Conservation (phyloP, 2,113 vertebrate species). For the Rattus rattus region DNA sequence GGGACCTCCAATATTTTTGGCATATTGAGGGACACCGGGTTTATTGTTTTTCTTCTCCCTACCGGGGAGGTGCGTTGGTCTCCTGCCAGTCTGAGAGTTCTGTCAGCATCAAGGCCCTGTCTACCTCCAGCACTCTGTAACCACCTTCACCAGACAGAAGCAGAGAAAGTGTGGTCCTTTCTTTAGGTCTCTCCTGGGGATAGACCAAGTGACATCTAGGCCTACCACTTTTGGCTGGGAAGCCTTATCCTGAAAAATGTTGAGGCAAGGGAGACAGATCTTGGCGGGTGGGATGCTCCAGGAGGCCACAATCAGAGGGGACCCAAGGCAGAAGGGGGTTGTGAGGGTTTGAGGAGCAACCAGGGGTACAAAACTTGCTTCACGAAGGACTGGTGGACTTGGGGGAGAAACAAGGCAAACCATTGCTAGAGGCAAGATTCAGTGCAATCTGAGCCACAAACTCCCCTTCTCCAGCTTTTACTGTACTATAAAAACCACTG, state of each 20-base stretch:
- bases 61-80: background rate
- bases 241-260: background rate
- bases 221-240: background rate
- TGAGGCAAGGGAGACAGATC: background rate
- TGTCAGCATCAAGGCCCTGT: background rate
- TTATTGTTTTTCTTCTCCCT: background rate
- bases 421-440: slow-evolving; percentile 18
- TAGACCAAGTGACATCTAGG: background rate
- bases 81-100: background rate
- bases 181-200: background rate
- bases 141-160: background rate
- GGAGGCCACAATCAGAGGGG: background rate
- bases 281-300: background rate
- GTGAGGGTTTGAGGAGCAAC: no score
- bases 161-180: background rate
- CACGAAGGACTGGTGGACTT: slow-evolving; percentile 29
- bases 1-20: background rate
- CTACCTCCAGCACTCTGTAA: accelerated
- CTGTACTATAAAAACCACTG: slow-evolving; percentile 75
- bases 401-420: background rate
- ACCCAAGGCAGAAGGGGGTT: background rate
- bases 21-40: background rate
- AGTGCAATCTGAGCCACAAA: slow-evolving; percentile 58
- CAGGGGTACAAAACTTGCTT: slow-evolving; percentile 39
- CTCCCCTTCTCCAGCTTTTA: slow-evolving; percentile 73